Conservation (phyloP, 1,140 invertebrate genomes). For the Campodea augens region DNA sequence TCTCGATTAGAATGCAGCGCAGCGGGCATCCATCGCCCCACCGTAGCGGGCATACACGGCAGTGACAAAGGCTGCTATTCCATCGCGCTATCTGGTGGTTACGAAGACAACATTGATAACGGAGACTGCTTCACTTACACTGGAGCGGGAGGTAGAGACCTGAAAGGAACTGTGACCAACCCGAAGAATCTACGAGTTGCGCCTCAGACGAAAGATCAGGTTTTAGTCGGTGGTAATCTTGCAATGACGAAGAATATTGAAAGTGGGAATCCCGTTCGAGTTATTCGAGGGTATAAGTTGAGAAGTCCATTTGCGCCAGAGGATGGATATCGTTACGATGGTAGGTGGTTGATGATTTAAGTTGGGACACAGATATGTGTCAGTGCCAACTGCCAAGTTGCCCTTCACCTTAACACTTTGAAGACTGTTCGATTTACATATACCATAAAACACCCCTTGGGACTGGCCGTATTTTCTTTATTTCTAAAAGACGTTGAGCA, state of each 20-base stretch:
- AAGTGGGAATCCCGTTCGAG: conserved; percentile 21
- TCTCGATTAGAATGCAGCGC: conserved; percentile 23
- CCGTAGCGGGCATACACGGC: conserved; percentile 26
- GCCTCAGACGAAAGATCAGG: conserved; percentile 26
- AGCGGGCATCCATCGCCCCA: conserved; percentile 24
- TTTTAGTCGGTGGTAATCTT: conserved; percentile 20
- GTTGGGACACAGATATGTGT: too few species aligned
- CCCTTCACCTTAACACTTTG: too few species aligned
- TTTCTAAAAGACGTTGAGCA: too few species aligned
- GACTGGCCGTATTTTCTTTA: too few species aligned
- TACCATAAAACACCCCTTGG: too few species aligned
- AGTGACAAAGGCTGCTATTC: conserved; percentile 19
- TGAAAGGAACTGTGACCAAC: conserved; percentile 11
- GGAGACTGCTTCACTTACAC: conserved; percentile 13
- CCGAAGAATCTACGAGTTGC: conserved; percentile 24
- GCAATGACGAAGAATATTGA: conserved; percentile 21
- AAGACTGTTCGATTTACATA: too few species aligned
- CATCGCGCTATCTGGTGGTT: conserved; percentile 11
- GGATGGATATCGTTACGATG: conserved; percentile 13
- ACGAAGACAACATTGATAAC: conserved; percentile 10
- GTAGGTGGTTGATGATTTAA: conserved; percentile 1
- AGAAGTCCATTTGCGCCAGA: conserved; percentile 10
- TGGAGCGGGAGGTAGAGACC: conserved; percentile 11
- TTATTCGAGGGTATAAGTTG: conserved; percentile 26
- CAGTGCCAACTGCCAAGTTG: too few species aligned